Conservation (phyloP, 2,797 vertebrate genomes). For the Gallinago solitaria region DNA sequence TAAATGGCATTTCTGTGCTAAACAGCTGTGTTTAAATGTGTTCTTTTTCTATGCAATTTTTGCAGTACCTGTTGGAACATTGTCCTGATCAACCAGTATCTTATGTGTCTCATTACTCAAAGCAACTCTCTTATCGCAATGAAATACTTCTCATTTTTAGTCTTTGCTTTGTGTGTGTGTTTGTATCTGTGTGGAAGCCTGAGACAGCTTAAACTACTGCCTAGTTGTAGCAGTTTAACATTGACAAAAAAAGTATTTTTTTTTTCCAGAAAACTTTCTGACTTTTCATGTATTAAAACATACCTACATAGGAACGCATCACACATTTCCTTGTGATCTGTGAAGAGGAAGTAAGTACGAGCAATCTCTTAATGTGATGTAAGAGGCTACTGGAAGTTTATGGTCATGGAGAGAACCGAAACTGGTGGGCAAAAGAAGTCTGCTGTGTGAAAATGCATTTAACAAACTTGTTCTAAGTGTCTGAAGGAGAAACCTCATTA, state of each 20-base stretch:
- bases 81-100: not conserved
- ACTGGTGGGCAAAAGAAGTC: not conserved
- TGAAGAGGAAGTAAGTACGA: not conserved
- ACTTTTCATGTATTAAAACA: not conserved
- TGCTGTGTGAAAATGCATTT: not conserved
- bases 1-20: not conserved
- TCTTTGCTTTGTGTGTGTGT: not conserved
- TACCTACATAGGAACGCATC: not conserved
- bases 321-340: not conserved
- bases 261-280: not conserved
- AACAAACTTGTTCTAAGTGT: not conserved
- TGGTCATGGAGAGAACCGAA: not conserved
- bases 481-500: not conserved
- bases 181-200: not conserved
- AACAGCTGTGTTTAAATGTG: not conserved
- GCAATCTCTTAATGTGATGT: not conserved
- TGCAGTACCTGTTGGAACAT: not conserved
- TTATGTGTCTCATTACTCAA: not conserved
- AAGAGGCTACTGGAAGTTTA: not conserved
- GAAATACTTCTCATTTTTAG: conserved; percentile 1
- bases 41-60: conserved; percentile 23
- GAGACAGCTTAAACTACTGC: not conserved
- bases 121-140: not conserved
- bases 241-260: not conserved
- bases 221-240: not conserved